Conservation (phyloP, 2,113 vertebrate species). For the Anarrhichthys ocellatus region DNA sequence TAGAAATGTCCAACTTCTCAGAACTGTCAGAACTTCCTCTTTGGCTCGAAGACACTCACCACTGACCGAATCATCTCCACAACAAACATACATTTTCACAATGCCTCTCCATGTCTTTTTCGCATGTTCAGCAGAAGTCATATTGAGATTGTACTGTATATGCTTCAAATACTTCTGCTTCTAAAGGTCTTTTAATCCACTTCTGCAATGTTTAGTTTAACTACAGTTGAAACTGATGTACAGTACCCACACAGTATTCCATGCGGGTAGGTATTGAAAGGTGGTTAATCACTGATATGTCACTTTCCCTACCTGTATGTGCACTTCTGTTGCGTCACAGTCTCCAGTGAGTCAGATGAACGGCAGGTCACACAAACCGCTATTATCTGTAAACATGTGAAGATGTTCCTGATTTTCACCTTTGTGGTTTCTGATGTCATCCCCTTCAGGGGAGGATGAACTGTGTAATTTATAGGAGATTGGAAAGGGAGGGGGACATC, state of each 20-base stretch:
- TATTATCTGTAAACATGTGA: slow-evolving; percentile 31
- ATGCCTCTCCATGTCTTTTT: not conserved
- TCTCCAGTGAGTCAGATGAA: slow-evolving; percentile 40
- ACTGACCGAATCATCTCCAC: slow-evolving; percentile 58
- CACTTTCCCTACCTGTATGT: slow-evolving; percentile 23
- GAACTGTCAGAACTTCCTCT: too few species aligned
- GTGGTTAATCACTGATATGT: slow-evolving; percentile 33
- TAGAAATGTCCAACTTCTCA: too few species aligned
- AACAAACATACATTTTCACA: slow-evolving; percentile 62
- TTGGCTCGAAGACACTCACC: not conserved
- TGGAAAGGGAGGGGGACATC: slow-evolving; percentile 30
- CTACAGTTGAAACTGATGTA: slow-evolving; percentile 46
- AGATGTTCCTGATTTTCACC: slow-evolving; percentile 25
- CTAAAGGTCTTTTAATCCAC: not conserved
- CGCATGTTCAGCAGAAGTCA: slow-evolving; percentile 10
- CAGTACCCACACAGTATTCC: slow-evolving; percentile 1
- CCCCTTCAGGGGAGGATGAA: slow-evolving; percentile 36
- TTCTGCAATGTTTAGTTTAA: slow-evolving; percentile 41
- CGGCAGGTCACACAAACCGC: slow-evolving; percentile 9
- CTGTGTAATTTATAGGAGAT: slow-evolving; percentile 50
- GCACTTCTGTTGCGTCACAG: slow-evolving; percentile 29
- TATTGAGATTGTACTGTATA: slow-evolving; percentile 12
- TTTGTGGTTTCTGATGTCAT: slow-evolving; percentile 48
- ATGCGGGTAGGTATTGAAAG: not conserved
- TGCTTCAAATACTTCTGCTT: not conserved